phyloP scores from a whole-genome alignment of 1,140 invertebrate species.

The Danaus plexippus region DNA sequence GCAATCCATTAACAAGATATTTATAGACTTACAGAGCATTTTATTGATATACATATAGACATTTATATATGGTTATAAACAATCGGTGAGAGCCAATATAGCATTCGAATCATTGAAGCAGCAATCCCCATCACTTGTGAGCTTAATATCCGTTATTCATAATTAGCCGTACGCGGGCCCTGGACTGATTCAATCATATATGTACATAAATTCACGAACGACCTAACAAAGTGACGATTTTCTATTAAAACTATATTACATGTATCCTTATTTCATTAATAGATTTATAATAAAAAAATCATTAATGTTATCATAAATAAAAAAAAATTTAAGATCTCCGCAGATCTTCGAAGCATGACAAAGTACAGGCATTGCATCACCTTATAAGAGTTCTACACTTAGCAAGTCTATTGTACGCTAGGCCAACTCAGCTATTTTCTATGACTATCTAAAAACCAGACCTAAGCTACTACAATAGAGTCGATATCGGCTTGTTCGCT shows the following conservation, averaged over 20 bases:
- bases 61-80: conserved; percentile 6
- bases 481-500: neutral
- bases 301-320: conserved; percentile 1
- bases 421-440: conserved; percentile 19
- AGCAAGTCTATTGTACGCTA: conserved; percentile 21
- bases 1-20: no score
- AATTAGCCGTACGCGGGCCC: conserved; percentile 15
- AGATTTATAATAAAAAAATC: neutral
- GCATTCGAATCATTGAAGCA: conserved; percentile 18
- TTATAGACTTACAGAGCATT: no score
- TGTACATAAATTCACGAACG: no score
- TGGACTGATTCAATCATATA: no score
- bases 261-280: neutral
- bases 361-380: conserved; percentile 14
- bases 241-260: no score
- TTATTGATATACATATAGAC: neutral
- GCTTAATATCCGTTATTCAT: conserved; percentile 20
- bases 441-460: conserved; percentile 6
- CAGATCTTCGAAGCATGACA: conserved; percentile 12
- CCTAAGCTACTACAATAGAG: neutral
- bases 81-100: neutral
- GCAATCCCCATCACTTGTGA: conserved; percentile 17
- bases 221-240: no score
- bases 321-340: conserved; percentile 5
- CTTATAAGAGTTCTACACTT: conserved; percentile 28